Evolutionary conservation across 2,113 vertebrate genomes (phyloP).

Genomic region (Sturnus vulgaris): DNA sequence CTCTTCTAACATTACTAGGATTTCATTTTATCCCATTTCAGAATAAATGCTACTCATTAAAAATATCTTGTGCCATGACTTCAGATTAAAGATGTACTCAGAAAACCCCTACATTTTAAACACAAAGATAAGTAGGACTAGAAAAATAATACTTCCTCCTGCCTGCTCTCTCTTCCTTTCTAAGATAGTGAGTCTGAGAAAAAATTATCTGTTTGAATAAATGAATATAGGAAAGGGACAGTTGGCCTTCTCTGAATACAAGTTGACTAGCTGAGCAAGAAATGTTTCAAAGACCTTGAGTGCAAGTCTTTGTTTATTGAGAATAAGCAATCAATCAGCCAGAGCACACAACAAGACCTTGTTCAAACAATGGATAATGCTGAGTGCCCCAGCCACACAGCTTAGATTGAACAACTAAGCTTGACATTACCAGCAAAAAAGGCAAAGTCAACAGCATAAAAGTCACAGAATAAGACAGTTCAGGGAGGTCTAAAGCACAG

Average conservation of each 20-base stretch:
- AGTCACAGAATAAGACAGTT: conserved; percentile 12
- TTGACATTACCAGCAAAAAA: conserved; percentile 25
- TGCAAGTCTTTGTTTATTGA: conserved; percentile 40
- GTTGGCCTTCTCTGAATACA: neutral
- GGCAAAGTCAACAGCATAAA: conserved; percentile 40
- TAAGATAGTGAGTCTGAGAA: neutral
- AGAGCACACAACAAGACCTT: conserved; percentile 27
- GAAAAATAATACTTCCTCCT: neutral
- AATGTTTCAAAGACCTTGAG: conserved; percentile 28
- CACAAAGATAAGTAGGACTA: neutral
- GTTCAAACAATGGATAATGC: conserved; percentile 39
- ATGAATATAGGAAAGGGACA: neutral
- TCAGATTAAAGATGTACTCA: neutral
- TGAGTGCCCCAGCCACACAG: neutral
- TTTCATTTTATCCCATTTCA: neutral
- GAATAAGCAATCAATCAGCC: conserved; percentile 39
- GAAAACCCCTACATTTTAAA: neutral
- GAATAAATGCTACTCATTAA: neutral
- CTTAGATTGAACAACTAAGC: conserved; percentile 20
- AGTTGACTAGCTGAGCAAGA: neutral
- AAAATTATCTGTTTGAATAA: neutral
- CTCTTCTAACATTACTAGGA: neutral
- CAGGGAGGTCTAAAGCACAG: neutral
- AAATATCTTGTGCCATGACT: neutral
- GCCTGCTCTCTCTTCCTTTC: neutral